Evolutionary conservation across 53 echinoderm and acorn worm genomes (phyloP), one percentile per base, ranked within the genome.

Genomic region (Temnopleurus reevesii): DNA sequence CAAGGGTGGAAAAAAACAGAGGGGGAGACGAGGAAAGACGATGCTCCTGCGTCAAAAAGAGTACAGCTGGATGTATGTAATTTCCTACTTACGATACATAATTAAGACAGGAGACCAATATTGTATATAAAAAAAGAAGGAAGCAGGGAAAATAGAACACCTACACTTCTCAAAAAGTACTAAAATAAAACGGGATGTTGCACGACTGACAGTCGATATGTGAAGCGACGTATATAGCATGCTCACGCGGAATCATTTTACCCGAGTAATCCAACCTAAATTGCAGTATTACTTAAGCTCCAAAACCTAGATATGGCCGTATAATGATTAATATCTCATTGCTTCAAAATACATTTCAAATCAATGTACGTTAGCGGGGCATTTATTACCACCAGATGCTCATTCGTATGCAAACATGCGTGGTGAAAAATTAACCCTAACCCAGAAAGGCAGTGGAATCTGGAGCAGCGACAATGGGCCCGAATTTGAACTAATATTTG

Each of bases 351-450:
- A 85, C 85, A 85, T 61, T 85, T 59, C 85, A 85, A 85, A 85
- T 85, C 85, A 85, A 85, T 85, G 85, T 85, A 55, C 60, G 85
- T 46, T n/a, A n/a, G n/a, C n/a, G 28, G 60, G 45, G 59, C 31
- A 59, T 44, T 85, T 85, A 85, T 85, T 61, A 85, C 85, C 12
- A 27, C 38, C 85, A 85, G 85, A 85, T 85, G 85, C 85, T 60
- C 85, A 85, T 85, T 85, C 83, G 55, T 83, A 83, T 85, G 60
- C 85, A 60, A 60, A 60, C 85, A 36, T 21, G 71, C n/a, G 41
- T 41, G 19, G 61, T 17, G 46, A 85, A 85, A 83, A 85, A 85
- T 85, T 60, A 61, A 85, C 85, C 61, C 85, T 85, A 85, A 85
- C 85, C 85, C 30, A 85, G 85, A 85, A 43, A 85, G 54, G 18